These are phyloP conservation scores for Harpagus bidentatus DNA, from an alignment of 2,113 vertebrate species.

Conservation along the genomic window DNA sequence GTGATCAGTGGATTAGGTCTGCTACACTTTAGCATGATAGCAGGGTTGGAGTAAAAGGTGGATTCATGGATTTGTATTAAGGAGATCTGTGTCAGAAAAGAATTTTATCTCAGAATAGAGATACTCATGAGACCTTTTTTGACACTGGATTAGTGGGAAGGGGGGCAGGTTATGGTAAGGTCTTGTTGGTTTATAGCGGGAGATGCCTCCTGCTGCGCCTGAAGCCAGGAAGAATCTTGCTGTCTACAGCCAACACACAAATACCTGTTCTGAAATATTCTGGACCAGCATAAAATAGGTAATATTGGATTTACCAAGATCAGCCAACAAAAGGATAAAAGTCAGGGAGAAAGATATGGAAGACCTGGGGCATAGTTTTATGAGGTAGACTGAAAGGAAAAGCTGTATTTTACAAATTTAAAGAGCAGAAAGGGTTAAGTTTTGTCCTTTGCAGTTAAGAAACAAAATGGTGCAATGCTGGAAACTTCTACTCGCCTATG, in stretches of 20 bases:
- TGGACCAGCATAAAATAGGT: not conserved
- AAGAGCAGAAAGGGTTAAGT: not conserved
- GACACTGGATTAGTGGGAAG: not conserved
- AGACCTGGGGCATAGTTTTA: not conserved
- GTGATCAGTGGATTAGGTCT: not conserved
- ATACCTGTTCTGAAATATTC: not conserved
- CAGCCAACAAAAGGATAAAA: not conserved
- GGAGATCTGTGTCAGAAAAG: not conserved
- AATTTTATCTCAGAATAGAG: not conserved
- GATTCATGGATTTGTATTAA: not conserved
- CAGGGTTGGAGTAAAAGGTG: not conserved
- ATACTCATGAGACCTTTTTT: not conserved
- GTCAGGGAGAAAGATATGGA: not conserved
- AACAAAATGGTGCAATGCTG: not conserved
- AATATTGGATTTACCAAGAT: not conserved
- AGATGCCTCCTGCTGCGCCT: not conserved
- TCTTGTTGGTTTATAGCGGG: not conserved
- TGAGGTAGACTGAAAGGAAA: not conserved
- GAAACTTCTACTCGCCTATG: not conserved
- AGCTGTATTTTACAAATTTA: not conserved
- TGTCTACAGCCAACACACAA: not conserved
- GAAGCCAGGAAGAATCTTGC: not conserved
- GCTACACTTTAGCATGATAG: not conserved
- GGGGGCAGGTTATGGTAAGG: not conserved
- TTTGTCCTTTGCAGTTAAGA: not conserved